Evolutionary conservation across 1,140 invertebrate genomes (phyloP).

Genomic region (Bombus affinis): DNA sequence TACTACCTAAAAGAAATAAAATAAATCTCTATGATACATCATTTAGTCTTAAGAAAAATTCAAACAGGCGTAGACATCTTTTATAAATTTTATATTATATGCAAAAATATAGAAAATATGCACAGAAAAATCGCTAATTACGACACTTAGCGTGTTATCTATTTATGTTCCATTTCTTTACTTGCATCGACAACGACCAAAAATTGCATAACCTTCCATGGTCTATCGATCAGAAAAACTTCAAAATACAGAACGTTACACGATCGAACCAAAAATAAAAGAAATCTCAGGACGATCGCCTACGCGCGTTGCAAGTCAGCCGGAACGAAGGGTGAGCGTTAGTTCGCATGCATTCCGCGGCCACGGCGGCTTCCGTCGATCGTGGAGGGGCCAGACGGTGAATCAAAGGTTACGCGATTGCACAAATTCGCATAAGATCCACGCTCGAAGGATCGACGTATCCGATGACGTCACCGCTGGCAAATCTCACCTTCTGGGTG

Average conservation of each 20-base stretch:
- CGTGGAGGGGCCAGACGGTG: neutral
- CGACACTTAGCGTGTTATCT: too few relatives aligned
- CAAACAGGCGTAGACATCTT: too few relatives aligned
- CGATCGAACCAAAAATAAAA: neutral
- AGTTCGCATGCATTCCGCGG: slow-evolving; percentile 13
- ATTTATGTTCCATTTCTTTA: too few relatives aligned
- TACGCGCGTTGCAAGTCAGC: neutral
- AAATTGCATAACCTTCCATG: neutral
- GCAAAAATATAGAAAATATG: too few relatives aligned
- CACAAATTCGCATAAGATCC: slow-evolving; percentile 39
- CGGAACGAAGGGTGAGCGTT: neutral
- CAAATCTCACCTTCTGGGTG: slow-evolving; percentile 27
- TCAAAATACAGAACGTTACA: neutral
- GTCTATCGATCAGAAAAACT: neutral
- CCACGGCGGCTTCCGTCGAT: neutral
- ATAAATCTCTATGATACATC: too few relatives aligned
- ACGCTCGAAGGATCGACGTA: slow-evolving; percentile 16
- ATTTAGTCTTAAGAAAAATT: too few relatives aligned
- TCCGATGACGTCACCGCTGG: slow-evolving; percentile 60
- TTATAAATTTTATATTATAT: too few relatives aligned
- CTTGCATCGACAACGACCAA: too few relatives aligned
- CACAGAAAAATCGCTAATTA: too few relatives aligned
- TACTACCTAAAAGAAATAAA: too few relatives aligned
- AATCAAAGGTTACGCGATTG: slow-evolving; percentile 33
- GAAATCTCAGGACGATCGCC: neutral